phyloP scores from a whole-genome alignment of 1,140 invertebrate species.

The Drosophila nigrodunni region DNA sequence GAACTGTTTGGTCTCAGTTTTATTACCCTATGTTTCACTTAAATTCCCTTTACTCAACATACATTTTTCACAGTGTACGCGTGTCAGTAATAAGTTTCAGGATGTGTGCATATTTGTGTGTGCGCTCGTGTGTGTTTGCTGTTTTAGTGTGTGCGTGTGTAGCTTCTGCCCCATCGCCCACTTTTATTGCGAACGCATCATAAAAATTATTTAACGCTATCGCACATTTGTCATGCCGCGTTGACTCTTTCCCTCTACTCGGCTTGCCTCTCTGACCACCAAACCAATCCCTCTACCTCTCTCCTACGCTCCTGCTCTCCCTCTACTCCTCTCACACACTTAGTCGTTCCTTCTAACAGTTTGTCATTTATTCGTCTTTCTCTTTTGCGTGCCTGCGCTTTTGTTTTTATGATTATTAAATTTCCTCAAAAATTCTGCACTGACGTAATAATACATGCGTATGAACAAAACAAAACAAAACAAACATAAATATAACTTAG shows the following conservation, averaged over 20 bases:
- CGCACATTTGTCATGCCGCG: slow-evolving; percentile 78
- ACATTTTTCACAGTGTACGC: slow-evolving; percentile 25
- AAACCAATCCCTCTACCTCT: not conserved
- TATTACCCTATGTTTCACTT: too few relatives aligned
- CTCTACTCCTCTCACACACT: slow-evolving; percentile 2
- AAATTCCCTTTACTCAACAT: too few relatives aligned
- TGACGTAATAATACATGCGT: slow-evolving; percentile 64
- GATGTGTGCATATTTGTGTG: slow-evolving; percentile 2
- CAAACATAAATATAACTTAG: slow-evolving; percentile 27
- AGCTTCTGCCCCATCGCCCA: slow-evolving; percentile 22
- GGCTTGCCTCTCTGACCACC: slow-evolving; percentile 9
- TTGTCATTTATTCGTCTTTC: slow-evolving; percentile 27
- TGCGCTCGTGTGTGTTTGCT: not conserved
- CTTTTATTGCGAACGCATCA: slow-evolving; percentile 73
- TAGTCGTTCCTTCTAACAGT: not conserved
- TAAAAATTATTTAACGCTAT: slow-evolving; percentile 83
- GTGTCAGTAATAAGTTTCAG: slow-evolving; percentile 25
- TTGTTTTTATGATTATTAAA: slow-evolving; percentile 80
- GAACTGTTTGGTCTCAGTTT: not conserved
- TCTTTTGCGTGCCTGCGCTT: slow-evolving; percentile 47
- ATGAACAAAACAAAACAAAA: slow-evolving; percentile 4
- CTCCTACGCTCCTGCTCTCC: slow-evolving; percentile 12
- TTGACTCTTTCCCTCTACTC: slow-evolving; percentile 59
- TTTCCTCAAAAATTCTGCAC: slow-evolving; percentile 64
- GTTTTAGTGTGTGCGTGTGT: slow-evolving; percentile 23